These are phyloP conservation scores for Hyposoter dolosus DNA, from an alignment of 2,888 invertebrate genomes.

Conservation along the genomic window DNA sequence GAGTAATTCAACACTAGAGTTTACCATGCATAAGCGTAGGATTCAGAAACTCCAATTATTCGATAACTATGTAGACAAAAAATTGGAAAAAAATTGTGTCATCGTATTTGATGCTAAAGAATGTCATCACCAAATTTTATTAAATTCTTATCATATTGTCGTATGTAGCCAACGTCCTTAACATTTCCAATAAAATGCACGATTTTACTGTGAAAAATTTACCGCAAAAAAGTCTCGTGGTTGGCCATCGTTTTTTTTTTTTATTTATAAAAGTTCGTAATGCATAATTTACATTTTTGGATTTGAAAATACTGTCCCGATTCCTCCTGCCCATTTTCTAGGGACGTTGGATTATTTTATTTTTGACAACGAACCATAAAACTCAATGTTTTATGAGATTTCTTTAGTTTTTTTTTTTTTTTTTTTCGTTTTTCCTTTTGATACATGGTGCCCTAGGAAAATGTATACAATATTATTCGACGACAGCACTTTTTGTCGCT, in stretches of 20 bases:
- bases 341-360: not conserved
- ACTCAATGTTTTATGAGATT: constrained; percentile 4
- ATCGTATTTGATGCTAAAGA: too few relatives aligned
- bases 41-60: too few relatives aligned
- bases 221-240: not conserved
- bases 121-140: too few relatives aligned
- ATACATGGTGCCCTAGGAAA: not conserved
- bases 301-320: not conserved
- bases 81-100: too few relatives aligned
- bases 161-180: too few relatives aligned
- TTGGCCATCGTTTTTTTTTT: not conserved
- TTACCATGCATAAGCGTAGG: too few relatives aligned
- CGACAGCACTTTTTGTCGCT: constrained; percentile 21
- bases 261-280: not conserved
- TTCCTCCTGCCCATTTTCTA: not conserved
- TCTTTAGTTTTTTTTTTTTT: not conserved
- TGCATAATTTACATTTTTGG: not conserved
- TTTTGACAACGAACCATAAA: not conserved
- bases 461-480: constrained; percentile 1
- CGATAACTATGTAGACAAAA: too few relatives aligned
- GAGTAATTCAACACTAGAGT: too few relatives aligned
- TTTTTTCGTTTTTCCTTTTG: not conserved
- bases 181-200: too few relatives aligned
- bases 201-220: too few relatives aligned
- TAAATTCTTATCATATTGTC: too few relatives aligned